Conservation (phyloP, 2,113 vertebrate genomes). For the Ammospiza nelsoni region DNA sequence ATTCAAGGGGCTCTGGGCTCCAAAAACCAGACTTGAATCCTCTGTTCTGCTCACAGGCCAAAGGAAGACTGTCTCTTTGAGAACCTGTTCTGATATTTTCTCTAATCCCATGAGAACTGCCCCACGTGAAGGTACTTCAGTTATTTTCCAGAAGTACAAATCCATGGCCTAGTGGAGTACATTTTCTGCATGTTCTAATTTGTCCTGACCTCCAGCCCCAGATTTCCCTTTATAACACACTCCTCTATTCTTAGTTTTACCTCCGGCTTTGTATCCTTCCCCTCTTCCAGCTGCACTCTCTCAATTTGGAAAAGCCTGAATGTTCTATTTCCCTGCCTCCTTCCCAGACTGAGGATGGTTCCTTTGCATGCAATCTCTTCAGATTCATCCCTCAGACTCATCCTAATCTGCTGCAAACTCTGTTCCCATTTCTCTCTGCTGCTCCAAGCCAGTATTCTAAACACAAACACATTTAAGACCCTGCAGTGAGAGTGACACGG, state of each 20-base stretch:
- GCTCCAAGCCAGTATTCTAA: background rate
- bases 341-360: background rate
- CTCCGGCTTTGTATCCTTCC: background rate
- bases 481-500: background rate
- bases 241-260: background rate
- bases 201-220: background rate
- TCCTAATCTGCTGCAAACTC: background rate
- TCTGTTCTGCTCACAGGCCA: background rate
- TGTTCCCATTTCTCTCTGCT: background rate
- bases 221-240: background rate
- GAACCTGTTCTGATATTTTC: background rate
- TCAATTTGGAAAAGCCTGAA: background rate
- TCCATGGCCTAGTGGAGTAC: background rate
- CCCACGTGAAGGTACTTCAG: background rate
- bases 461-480: background rate
- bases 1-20: background rate
- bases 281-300: background rate
- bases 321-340: background rate
- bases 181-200: background rate
- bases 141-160: slow-evolving; percentile 23
- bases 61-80: background rate
- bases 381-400: background rate
- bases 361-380: background rate
- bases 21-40: background rate
- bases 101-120: background rate